A percentile compares a stretch with the other conserved stretches of the same genome.
Evolutionary conservation across 37 sponge, comb jelly and placozoan species (phyloP).

Genomic region (Hormiphora californensis): DNA sequence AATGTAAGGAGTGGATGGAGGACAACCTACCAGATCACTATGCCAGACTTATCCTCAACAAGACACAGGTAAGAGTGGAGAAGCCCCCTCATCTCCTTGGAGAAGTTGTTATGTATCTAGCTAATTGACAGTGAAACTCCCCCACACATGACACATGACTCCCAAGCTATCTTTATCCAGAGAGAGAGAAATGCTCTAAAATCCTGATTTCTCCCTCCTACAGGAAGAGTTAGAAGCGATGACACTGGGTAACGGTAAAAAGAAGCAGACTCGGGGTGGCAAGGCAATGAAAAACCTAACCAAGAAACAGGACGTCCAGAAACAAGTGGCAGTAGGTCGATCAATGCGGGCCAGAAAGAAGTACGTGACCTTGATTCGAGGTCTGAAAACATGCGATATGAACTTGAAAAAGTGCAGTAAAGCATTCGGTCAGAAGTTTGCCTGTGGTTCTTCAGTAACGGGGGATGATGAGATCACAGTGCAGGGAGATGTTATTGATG

Average conservation of each 20-base stretch:
- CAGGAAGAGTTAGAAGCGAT: slow-evolving; percentile 45
- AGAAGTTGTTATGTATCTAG: too few relatives aligned
- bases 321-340: slow-evolving; percentile 57
- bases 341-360: slow-evolving; percentile 76
- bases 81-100: too few relatives aligned
- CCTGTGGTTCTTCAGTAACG: slow-evolving; percentile 94
- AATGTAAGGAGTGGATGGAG: slow-evolving; percentile 90
- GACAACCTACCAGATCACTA: slow-evolving; percentile 69
- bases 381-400: slow-evolving; percentile 84
- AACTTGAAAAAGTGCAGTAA: slow-evolving; percentile 89
- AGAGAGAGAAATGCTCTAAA: too few relatives aligned
- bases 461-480: slow-evolving; percentile 95
- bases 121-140: too few relatives aligned
- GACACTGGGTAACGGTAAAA: slow-evolving; percentile 15
- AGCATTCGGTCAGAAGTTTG: slow-evolving; percentile 79
- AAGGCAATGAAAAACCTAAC: slow-evolving; percentile 35
- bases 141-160: too few relatives aligned
- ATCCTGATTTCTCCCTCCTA: neutral
- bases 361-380: slow-evolving; percentile 83
- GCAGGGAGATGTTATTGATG: slow-evolving; percentile 82
- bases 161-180: too few relatives aligned
- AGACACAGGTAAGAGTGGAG: slow-evolving; percentile 53
- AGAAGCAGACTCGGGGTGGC: slow-evolving; percentile 30
- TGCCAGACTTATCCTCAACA: slow-evolving; percentile 62
- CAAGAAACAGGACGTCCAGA: slow-evolving; percentile 58